A percentile compares a stretch with the other conserved stretches of the same genome.
phyloP scores from a whole-genome alignment of 2,888 invertebrate species.

The Eristalis arbustorum region DNA sequence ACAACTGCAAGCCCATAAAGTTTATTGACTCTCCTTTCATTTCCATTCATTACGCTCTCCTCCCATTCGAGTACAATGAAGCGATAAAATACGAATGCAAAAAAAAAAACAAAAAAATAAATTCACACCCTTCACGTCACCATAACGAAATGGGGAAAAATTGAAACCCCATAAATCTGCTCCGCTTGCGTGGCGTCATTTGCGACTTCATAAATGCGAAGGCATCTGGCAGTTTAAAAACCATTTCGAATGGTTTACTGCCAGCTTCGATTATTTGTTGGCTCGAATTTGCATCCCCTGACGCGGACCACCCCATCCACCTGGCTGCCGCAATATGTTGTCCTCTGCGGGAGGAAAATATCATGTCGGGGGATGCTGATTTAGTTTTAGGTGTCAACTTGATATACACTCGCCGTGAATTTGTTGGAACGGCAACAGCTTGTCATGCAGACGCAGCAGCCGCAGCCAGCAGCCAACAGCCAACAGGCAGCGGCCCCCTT shows the following conservation, averaged over 20 bases:
- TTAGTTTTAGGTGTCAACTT: slow-evolving; percentile 70
- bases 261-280: slow-evolving; percentile 69
- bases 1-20: slow-evolving; percentile 27
- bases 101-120: background rate
- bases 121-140: background rate
- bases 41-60: slow-evolving; percentile 20
- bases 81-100: slow-evolving; percentile 13
- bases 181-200: slow-evolving; percentile 45
- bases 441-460: slow-evolving; percentile 36
- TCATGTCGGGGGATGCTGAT: slow-evolving; percentile 40
- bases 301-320: background rate
- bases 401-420: slow-evolving; percentile 66
- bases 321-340: slow-evolving; percentile 41
- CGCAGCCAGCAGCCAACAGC: slow-evolving; percentile 6
- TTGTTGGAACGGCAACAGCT: slow-evolving; percentile 68
- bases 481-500: background rate
- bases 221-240: slow-evolving; percentile 67
- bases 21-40: slow-evolving; percentile 47
- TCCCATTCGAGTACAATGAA: slow-evolving; percentile 32
- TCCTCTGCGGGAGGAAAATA: slow-evolving; percentile 8
- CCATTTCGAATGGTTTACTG: slow-evolving; percentile 67
- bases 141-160: background rate
- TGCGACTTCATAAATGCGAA: slow-evolving; percentile 65
- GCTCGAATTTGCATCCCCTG: slow-evolving; percentile 62
- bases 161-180: slow-evolving; percentile 59